Conservation (phyloP, 2,888 invertebrate species). For the Sphaerophoria rueppellii region DNA sequence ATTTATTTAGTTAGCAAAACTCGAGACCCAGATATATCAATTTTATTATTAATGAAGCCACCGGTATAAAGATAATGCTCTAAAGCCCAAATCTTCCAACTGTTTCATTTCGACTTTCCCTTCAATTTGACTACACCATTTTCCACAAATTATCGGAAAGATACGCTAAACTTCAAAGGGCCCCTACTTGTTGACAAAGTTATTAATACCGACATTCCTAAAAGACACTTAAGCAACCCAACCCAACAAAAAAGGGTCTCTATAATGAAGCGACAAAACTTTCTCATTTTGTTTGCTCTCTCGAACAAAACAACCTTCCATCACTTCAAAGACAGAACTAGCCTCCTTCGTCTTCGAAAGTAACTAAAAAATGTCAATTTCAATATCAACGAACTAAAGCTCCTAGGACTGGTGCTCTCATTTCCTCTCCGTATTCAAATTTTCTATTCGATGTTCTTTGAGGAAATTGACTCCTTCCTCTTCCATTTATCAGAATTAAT, state of each 20-base stretch:
- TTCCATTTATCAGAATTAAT: constrained; percentile 60
- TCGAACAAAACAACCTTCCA: constrained; percentile 16
- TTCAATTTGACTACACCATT: too few relatives aligned
- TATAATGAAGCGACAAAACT: constrained; percentile 19
- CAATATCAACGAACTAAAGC: constrained; percentile 34
- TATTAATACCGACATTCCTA: not conserved
- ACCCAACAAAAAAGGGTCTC: not conserved
- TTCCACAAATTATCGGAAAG: too few relatives aligned
- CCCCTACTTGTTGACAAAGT: constrained; percentile 7
- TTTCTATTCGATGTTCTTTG: not conserved
- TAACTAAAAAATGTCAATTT: constrained; percentile 8
- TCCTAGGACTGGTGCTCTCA: not conserved
- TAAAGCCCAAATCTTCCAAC: too few relatives aligned
- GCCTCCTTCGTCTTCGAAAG: constrained; percentile 53
- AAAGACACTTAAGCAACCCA: not conserved
- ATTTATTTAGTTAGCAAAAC: too few relatives aligned
- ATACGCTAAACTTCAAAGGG: too few relatives aligned
- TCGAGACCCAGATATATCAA: too few relatives aligned
- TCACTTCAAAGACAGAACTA: not conserved
- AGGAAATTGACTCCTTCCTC: constrained; percentile 24
- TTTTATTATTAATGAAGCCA: too few relatives aligned
- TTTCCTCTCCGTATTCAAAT: not conserved
- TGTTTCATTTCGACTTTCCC: too few relatives aligned
- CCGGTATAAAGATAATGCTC: too few relatives aligned
- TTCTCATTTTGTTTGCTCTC: constrained; percentile 19